Conservation (phyloP, 2,797 vertebrate genomes). For the Oryzias sinensis region DNA sequence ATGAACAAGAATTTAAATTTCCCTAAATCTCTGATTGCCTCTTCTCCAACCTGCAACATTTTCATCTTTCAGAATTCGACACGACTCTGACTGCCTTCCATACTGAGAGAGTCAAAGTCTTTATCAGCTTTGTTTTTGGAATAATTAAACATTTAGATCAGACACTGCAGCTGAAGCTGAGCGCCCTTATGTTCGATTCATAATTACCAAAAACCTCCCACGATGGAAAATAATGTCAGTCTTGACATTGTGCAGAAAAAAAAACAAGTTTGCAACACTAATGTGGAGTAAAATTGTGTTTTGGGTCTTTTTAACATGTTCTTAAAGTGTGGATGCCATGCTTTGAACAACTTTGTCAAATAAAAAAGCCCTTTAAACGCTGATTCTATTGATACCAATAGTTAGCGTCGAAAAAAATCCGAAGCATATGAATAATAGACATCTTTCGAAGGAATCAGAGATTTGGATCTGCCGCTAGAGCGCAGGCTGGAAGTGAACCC, state of each 20-base stretch:
- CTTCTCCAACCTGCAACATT: neutral
- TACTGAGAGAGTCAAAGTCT: neutral
- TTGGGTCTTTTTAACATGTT: too few relatives aligned
- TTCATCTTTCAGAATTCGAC: neutral
- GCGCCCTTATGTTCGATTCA: conserved; percentile 43
- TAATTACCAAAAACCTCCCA: conserved; percentile 45
- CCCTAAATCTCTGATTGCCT: too few relatives aligned
- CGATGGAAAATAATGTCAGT: conserved; percentile 19
- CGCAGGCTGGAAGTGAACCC: too few relatives aligned
- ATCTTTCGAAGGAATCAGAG: too few relatives aligned
- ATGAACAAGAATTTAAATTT: too few relatives aligned
- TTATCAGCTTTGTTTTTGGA: conserved; percentile 22
- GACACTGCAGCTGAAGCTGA: conserved; percentile 26
- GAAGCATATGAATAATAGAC: too few relatives aligned
- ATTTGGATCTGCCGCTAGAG: too few relatives aligned
- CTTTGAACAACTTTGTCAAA: too few relatives aligned
- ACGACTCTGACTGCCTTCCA: conserved; percentile 1
- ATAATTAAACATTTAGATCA: conserved; percentile 51
- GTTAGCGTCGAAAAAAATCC: too few relatives aligned
- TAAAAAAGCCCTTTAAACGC: too few relatives aligned
- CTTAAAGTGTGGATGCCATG: too few relatives aligned
- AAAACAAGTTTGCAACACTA: conserved; percentile 18
- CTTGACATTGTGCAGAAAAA: conserved; percentile 17
- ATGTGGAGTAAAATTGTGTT: conserved; percentile 2
- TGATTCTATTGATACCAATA: too few relatives aligned